Conservation (phyloP, 1,140 invertebrate genomes). For the Cydia amplana region DNA sequence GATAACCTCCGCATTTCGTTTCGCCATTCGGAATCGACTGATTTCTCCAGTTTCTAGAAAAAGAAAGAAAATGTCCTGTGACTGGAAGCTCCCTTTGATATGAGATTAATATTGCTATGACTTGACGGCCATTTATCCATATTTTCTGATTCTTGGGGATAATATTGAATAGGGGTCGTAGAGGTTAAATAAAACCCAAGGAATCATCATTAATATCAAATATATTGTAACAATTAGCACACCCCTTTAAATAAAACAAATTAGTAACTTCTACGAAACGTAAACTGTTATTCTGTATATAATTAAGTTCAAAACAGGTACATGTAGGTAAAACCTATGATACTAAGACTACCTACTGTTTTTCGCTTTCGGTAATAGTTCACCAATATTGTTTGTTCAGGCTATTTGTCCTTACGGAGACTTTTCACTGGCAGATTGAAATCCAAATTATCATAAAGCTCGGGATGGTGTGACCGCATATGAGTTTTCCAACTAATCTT, state of each 20-base stretch:
- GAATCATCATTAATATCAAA: background rate
- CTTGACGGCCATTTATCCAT: slow-evolving; percentile 25
- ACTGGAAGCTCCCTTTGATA: slow-evolving; percentile 40
- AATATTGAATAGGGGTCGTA: background rate
- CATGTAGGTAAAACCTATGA: too few species aligned
- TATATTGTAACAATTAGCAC: background rate
- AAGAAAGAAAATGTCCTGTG: slow-evolving; percentile 57
- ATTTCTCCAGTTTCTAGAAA: slow-evolving; percentile 54
- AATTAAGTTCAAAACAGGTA: background rate
- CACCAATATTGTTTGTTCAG: background rate
- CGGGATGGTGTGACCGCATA: slow-evolving; percentile 46
- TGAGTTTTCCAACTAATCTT: slow-evolving; percentile 47
- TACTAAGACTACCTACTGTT: background rate
- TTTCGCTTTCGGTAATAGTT: background rate
- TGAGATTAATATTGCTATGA: background rate
- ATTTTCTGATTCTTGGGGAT: slow-evolving; percentile 39
- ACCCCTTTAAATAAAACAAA: background rate
- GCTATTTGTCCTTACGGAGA: background rate
- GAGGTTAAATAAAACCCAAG: background rate
- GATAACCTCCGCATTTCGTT: slow-evolving; percentile 66
- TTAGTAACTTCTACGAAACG: background rate
- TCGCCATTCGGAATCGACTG: slow-evolving; percentile 51
- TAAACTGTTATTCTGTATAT: background rate
- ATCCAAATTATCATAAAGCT: slow-evolving; percentile 30
- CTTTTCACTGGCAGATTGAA: background rate